Percentiles rank a stretch among this genome's conserved stretches.
These are phyloP conservation scores for Ancistrus triradiatus DNA, from an alignment of 2,113 vertebrate species.

Conservation along the genomic window DNA sequence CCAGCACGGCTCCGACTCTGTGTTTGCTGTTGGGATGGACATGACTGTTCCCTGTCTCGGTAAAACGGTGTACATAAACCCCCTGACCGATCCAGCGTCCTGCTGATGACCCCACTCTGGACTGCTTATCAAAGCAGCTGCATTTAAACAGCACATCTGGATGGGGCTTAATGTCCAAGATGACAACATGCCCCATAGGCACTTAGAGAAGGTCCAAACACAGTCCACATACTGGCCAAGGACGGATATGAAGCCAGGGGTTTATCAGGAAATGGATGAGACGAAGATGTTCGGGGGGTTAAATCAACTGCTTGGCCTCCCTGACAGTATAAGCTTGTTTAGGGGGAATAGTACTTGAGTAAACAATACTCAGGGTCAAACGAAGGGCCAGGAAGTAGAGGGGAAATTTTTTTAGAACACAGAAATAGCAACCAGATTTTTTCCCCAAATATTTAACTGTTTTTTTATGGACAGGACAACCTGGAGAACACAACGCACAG, in stretches of 20 bases:
- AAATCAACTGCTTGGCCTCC: slow-evolving; percentile 7
- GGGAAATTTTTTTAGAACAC: too few relatives aligned
- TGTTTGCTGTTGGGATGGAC: slow-evolving; percentile 16
- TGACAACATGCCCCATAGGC: slow-evolving; percentile 24
- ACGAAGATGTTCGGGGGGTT: slow-evolving; percentile 18
- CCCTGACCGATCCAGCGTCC: slow-evolving; percentile 5
- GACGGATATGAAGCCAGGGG: not conserved
- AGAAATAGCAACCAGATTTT: not conserved
- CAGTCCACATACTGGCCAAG: slow-evolving; percentile 12
- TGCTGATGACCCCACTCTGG: slow-evolving; percentile 19
- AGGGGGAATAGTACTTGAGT: slow-evolving; percentile 1
- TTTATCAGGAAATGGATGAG: not conserved
- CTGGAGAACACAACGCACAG: too few relatives aligned
- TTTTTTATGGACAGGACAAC: too few relatives aligned
- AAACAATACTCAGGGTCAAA: slow-evolving; percentile 17
- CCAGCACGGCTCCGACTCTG: slow-evolving; percentile 1
- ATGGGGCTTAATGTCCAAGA: slow-evolving; percentile 16
- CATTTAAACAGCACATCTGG: slow-evolving; percentile 30
- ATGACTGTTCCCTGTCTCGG: not conserved
- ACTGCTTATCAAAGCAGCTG: slow-evolving; percentile 4
- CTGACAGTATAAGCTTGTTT: slow-evolving; percentile 10
- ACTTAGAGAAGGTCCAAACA: slow-evolving; percentile 16
- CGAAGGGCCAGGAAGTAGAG: not conserved
- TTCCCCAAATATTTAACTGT: too few relatives aligned
- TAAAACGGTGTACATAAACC: slow-evolving; percentile 9